Conservation (phyloP, 2,888 invertebrate species). For the Ophion ventricosus region DNA sequence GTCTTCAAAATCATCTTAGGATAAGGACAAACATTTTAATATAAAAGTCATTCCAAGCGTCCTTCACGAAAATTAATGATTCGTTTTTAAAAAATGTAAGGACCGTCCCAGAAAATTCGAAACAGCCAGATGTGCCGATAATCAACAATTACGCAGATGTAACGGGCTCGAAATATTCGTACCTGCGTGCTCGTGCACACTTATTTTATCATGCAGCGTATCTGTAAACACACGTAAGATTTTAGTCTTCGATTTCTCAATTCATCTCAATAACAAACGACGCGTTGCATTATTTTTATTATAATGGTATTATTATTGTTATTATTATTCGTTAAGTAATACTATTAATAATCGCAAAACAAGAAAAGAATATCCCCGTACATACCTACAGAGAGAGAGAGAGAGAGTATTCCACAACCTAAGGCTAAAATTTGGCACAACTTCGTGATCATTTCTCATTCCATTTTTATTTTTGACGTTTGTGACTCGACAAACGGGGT, state of each 20-base stretch:
- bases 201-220: conserved; percentile 43
- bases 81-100: not conserved
- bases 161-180: not conserved
- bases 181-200: not conserved
- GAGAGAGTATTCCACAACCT: conserved; percentile 1
- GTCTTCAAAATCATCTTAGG: not conserved
- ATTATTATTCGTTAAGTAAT: conserved; percentile 37
- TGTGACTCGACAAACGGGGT: not conserved
- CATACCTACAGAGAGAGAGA: not conserved
- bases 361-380: not conserved
- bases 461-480: not conserved
- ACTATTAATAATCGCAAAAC: conserved; percentile 18
- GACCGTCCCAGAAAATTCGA: too few species aligned
- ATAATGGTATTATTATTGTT: conserved; percentile 17
- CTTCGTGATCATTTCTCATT: not conserved
- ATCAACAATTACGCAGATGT: not conserved
- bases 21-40: not conserved
- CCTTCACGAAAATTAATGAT: not conserved
- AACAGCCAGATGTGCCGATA: too few species aligned
- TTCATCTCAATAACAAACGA: conserved; percentile 53
- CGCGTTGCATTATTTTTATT: conserved; percentile 36
- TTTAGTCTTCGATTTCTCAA: conserved; percentile 45
- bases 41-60: not conserved
- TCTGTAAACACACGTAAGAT: conserved; percentile 44
- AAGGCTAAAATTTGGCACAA: not conserved